Evolutionary conservation across 2,888 invertebrate genomes (phyloP), one percentile per base, ranked within the genome.

Genomic region (Ectemnius continuus): DNA sequence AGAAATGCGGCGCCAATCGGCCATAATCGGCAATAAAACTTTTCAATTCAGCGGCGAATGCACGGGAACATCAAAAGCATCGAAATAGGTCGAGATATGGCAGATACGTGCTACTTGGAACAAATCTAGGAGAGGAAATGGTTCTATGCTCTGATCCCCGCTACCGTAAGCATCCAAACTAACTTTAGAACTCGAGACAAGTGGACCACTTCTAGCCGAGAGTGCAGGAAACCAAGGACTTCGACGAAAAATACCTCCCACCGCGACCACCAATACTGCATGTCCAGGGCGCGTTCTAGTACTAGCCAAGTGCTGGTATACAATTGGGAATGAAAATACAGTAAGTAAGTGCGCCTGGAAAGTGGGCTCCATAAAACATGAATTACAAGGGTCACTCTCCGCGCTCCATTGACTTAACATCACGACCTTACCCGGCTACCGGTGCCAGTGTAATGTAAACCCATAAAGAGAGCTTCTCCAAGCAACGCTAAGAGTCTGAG

Each of bases 151-250:
- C 73, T 70, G 58, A 28, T 60, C 62, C 36, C 47, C 23, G 26
- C 18, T 20, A 60, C 18, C 46, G 57, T 66, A 73, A 76, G 73
- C 75, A 48, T 36, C 61, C 60, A 58, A 56, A 60, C 73, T 75
- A 78, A 78, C 71, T 77, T 74, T 77, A 78, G 78, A 78, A 48
- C 26, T 63, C 8, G 36, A 60, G 48, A 69, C 61, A 72, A 77
- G 64, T 63, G 71, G 74, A 56, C 60, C 73, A 76, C 70, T 72
- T 76, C 60, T 20, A 68, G n/a, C 18, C 46, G 36, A 16, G 46
- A 61, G 26, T 26, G 52, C 70, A 56, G 14, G 13, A 47, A 65
- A 72, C 48, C 57, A 26, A 62, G n/a, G 28, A 60, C 16, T 73
- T 65, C 73, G 26, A 61, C 58, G 65, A 65, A 65, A 36, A 36